A percentile compares a stretch with the other conserved stretches of the same genome.
Evolutionary conservation across 2,113 vertebrate species (phyloP).

Genomic region (Protobothrops mucrosquamatus): DNA sequence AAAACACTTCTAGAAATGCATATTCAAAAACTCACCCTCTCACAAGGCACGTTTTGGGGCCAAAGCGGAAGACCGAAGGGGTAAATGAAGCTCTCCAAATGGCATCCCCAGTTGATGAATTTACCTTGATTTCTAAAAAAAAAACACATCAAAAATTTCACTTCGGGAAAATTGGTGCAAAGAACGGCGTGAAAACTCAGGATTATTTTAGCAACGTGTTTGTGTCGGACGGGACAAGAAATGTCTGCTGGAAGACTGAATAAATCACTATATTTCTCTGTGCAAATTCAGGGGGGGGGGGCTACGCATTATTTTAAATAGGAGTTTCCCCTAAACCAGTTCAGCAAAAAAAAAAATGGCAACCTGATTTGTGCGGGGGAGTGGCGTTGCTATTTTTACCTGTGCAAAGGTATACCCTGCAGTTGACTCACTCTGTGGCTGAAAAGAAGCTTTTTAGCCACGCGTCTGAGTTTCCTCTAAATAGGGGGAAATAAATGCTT

Average conservation of each 20-base stretch:
- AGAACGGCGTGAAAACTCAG: neutral
- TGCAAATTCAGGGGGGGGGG: too few species aligned
- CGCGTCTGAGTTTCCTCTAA: neutral
- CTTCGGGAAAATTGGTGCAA: too few species aligned
- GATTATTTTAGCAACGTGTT: neutral
- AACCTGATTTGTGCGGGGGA: neutral
- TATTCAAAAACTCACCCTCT: too few species aligned
- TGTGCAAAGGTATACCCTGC: neutral
- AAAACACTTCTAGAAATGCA: neutral
- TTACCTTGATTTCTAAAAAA: neutral
- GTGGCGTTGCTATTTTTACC: neutral
- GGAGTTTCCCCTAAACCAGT: neutral
- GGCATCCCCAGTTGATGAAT: too few species aligned
- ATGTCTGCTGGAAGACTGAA: neutral
- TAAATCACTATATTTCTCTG: neutral
- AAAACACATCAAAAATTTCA: neutral
- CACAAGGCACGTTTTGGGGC: too few species aligned
- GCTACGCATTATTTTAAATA: neutral
- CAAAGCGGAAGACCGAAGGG: neutral
- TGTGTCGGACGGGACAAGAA: neutral
- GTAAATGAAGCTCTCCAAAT: too few species aligned
- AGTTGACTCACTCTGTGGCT: neutral
- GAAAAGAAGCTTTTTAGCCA: neutral
- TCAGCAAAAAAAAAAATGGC: neutral
- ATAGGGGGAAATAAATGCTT: neutral